Conservation (phyloP, 1,140 invertebrate species). For the Diuraphis noxia region DNA sequence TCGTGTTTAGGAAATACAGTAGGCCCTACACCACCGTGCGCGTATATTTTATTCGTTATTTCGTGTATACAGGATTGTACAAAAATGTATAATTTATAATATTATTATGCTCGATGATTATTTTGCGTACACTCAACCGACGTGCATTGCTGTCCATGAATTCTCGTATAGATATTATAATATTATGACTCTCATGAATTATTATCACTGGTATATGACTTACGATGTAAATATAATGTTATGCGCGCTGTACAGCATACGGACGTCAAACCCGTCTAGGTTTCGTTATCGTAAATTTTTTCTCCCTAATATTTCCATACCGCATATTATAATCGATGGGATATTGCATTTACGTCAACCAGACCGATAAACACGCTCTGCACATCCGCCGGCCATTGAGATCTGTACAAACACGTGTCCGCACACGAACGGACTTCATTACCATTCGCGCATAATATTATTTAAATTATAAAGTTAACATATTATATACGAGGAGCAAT, state of each 20-base stretch:
- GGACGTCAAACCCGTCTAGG: neutral
- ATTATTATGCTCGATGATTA: neutral
- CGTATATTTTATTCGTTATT: neutral
- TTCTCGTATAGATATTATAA: neutral
- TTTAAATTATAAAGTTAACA: too few relatives aligned
- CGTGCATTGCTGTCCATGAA: neutral
- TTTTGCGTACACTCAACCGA: neutral
- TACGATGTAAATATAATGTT: neutral
- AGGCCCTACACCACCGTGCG: neutral
- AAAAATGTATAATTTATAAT: neutral
- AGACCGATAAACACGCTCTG: neutral
- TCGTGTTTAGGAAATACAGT: neutral
- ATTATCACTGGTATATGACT: neutral
- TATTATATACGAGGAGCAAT: neutral
- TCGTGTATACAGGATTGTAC: neutral
- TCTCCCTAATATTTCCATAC: neutral
- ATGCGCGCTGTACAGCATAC: neutral
- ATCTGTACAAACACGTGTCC: neutral
- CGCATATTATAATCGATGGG: neutral
- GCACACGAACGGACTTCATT: neutral
- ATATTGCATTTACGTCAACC: neutral
- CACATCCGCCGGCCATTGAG: neutral
- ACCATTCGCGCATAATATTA: neutral
- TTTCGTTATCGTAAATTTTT: neutral
- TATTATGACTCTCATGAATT: neutral